These are phyloP conservation scores for Paedocypris sp. DNA, from an alignment of 2,113 vertebrate genomes.

Conservation along the genomic window DNA sequence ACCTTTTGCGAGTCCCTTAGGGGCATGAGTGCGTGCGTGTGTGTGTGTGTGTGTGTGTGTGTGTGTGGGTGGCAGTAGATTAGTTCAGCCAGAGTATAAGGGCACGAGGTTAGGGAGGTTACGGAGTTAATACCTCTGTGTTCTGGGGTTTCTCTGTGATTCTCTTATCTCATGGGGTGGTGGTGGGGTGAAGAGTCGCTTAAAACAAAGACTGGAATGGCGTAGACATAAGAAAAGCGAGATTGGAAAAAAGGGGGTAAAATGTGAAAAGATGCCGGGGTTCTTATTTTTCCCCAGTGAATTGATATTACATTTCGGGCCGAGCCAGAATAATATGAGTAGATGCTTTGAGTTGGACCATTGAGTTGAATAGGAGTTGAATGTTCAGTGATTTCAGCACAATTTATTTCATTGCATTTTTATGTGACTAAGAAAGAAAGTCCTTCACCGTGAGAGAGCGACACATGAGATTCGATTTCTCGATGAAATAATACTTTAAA, in stretches of 20 bases:
- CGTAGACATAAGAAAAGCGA: not conserved
- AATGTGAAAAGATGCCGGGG: too few relatives aligned
- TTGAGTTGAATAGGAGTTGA: too few relatives aligned
- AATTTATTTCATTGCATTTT: too few relatives aligned
- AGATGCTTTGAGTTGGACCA: too few relatives aligned
- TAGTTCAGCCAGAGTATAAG: slow-evolving; percentile 16
- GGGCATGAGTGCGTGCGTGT: not conserved
- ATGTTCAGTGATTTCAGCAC: too few relatives aligned
- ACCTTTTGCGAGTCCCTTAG: slow-evolving; percentile 7
- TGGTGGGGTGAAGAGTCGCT: slow-evolving; percentile 15
- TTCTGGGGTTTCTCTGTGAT: slow-evolving; percentile 26
- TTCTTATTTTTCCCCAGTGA: too few relatives aligned
- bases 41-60: slow-evolving; percentile 3
- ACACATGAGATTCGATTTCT: too few relatives aligned
- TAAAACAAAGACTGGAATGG: slow-evolving; percentile 18
- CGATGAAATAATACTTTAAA: too few relatives aligned
- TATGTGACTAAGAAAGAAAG: too few relatives aligned
- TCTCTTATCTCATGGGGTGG: slow-evolving; percentile 13
- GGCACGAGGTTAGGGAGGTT: slow-evolving; percentile 21
- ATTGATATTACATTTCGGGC: too few relatives aligned
- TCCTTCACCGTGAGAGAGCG: too few relatives aligned
- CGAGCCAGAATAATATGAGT: too few relatives aligned
- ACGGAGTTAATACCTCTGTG: slow-evolving; percentile 30
- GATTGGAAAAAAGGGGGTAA: not conserved
- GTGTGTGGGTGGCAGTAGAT: not conserved